Conservation (phyloP, 2,113 vertebrate species). For the Tiliqua scincoides region DNA sequence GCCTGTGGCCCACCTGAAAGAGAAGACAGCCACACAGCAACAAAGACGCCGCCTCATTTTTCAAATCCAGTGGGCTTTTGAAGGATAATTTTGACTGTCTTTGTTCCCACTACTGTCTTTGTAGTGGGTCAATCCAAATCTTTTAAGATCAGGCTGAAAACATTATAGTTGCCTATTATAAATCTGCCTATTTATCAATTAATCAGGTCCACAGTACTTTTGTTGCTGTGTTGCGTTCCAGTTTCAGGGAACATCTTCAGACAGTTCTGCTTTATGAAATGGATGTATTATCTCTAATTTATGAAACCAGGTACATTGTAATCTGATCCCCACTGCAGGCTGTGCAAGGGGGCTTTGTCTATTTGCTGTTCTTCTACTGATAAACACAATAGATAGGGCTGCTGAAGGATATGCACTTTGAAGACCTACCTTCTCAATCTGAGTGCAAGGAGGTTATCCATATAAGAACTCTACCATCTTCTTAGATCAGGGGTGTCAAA, state of each 20-base stretch:
- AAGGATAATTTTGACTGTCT: conserved; percentile 46
- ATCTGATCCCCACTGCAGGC: no score
- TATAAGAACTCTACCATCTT: no score
- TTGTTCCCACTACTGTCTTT: conserved; percentile 50
- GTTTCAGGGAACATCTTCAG: conserved; percentile 3
- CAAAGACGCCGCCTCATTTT: conserved; percentile 42
- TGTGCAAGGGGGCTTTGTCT: no score
- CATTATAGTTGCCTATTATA: conserved; percentile 65
- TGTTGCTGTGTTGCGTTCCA: conserved; percentile 72
- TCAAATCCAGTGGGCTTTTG: conserved; percentile 58
- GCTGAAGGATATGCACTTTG: no score
- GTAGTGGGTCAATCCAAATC: conserved; percentile 30
- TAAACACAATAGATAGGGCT: no score
- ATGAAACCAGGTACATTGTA: neutral
- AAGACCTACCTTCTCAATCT: no score
- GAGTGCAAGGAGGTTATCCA: no score
- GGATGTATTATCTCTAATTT: neutral
- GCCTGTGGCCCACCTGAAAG: conserved; percentile 59
- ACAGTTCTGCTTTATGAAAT: neutral
- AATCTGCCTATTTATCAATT: conserved; percentile 73
- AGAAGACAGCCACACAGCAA: neutral
- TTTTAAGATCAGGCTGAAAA: conserved; percentile 64
- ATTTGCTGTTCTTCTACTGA: no score
- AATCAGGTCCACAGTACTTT: conserved; percentile 70
- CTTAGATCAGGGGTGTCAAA: no score